Base-by-base conservation (phyloP, 2,797 vertebrate species). In the Acridotheres tristis region DNA sequence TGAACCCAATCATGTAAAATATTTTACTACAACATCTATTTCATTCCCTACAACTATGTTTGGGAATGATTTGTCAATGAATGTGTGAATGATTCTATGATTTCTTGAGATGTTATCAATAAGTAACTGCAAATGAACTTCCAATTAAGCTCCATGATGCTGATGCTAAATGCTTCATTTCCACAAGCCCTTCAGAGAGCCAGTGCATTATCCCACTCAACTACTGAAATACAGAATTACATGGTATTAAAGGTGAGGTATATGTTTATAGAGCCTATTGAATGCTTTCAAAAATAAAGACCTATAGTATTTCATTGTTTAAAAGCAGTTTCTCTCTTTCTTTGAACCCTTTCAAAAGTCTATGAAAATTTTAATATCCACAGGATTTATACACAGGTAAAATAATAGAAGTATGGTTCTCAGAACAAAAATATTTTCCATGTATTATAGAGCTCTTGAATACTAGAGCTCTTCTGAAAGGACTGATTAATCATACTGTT, bases 401-500 rank as follows among this genome's bases (percentile, higher is more conserved):
- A 95, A 86, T 86, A 95, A 95, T 13, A 81, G 58, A 91, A 62
- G n/a, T 23, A 59, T 32, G 16, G 21, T 83, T 91, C 68, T 84
- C 59, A 68, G 72, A 91, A 93, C 51, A 93, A 89, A 91, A 95
- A 84, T 12, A 91, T 80, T 91, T 95, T n/a, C 51, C 21, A 10
- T 12, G 48, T 66, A 88, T 89, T 94, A 78, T 7, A 67, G 45
- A 93, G 69, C 34, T 62, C 54, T 85, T 3, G 5, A 81, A 72
- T 73, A 50, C 59, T 51, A 40, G 26, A 93, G 15, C 27, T 81
- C 14, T 81, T 88, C 48, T 86, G 73, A 94, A 94, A 79, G 74
- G 42, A n/a, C 82, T 95, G 89, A 96, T 96, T 95, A 91, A 96
- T 94, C 89, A 81, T 34, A 74, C 53, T 90, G 0, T 85, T 96